Percentiles rank a stretch among this genome's conserved stretches.
Conservation (phyloP, 2,797 vertebrate species). For the Meriones psammophilus region DNA sequence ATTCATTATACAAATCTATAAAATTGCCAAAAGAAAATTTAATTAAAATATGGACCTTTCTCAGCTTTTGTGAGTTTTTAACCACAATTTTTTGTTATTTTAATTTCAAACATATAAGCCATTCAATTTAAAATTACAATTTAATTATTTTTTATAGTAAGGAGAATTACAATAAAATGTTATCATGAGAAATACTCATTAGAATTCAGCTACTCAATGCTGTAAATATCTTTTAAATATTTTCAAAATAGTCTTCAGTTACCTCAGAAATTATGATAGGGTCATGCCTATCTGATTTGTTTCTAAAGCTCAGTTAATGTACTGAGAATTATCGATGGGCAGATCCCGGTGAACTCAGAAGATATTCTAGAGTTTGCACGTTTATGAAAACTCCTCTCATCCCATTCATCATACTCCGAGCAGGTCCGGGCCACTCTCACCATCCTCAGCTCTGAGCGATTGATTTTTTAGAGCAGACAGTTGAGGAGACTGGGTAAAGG, state of each 20-base stretch:
- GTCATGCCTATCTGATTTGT: constrained; percentile 60
- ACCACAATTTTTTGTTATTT: constrained; percentile 54
- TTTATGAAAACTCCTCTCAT: constrained; percentile 64
- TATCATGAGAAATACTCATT: constrained; percentile 36
- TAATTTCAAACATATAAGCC: constrained; percentile 17
- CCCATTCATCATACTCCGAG: constrained; percentile 61
- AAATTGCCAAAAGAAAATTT: neutral
- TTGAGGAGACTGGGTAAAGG: constrained; percentile 47
- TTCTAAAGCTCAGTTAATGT: constrained; percentile 67
- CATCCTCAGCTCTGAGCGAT: constrained; percentile 74
- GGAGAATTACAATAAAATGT: constrained; percentile 47
- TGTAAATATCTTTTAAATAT: constrained; percentile 69
- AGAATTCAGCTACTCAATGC: constrained; percentile 28
- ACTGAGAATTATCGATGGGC: constrained; percentile 58
- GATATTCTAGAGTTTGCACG: constrained; percentile 64
- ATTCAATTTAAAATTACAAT: constrained; percentile 19
- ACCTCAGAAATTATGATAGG: constrained; percentile 60
- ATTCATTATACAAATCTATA: neutral
- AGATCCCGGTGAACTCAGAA: constrained; percentile 71
- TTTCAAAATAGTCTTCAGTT: constrained; percentile 66
- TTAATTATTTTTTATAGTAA: constrained; percentile 53
- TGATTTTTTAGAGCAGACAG: constrained; percentile 79
- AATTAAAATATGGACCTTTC: neutral
- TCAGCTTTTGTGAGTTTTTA: constrained; percentile 19
- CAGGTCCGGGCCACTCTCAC: constrained; percentile 66